Percentiles rank a stretch among this genome's conserved stretches.
These are phyloP conservation scores for Podarcis cretensis DNA, from an alignment of 2,113 vertebrate genomes.

Conservation along the genomic window DNA sequence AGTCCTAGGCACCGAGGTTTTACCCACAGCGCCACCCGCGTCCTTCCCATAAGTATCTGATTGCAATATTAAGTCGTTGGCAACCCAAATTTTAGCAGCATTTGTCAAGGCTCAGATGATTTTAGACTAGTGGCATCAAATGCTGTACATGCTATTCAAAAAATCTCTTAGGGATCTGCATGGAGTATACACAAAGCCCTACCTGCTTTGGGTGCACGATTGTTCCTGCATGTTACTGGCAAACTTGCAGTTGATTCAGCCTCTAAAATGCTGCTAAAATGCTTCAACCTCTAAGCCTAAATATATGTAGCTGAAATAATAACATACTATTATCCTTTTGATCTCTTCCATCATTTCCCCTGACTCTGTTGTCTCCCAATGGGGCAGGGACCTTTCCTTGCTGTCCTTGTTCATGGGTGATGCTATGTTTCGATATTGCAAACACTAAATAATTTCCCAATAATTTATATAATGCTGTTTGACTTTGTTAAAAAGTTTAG, in stretches of 20 bases:
- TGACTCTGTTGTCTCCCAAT: not conserved
- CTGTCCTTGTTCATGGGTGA: not conserved
- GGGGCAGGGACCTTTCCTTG: not conserved
- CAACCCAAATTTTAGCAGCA: no score
- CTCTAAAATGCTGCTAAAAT: not conserved
- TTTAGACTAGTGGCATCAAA: no score
- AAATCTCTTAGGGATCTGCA: not conserved
- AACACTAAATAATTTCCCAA: not conserved
- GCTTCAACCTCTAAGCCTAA: not conserved
- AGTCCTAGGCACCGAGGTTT: no score
- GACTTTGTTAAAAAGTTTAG: slow-evolving; percentile 30
- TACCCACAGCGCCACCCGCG: no score
- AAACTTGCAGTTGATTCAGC: slow-evolving; percentile 1
- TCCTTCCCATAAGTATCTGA: no score
- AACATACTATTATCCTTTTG: not conserved
- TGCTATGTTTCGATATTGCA: not conserved
- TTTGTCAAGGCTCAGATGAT: no score
- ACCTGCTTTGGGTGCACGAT: not conserved
- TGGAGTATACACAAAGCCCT: not conserved
- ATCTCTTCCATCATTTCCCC: not conserved
- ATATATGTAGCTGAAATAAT: not conserved
- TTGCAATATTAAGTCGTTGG: no score
- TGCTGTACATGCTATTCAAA: not conserved
- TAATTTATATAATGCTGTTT: rapidly evolving
- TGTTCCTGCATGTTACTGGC: rapidly evolving